Base-by-base conservation (phyloP, 2,113 vertebrate genomes). In the Halichoeres trimaculatus region DNA sequence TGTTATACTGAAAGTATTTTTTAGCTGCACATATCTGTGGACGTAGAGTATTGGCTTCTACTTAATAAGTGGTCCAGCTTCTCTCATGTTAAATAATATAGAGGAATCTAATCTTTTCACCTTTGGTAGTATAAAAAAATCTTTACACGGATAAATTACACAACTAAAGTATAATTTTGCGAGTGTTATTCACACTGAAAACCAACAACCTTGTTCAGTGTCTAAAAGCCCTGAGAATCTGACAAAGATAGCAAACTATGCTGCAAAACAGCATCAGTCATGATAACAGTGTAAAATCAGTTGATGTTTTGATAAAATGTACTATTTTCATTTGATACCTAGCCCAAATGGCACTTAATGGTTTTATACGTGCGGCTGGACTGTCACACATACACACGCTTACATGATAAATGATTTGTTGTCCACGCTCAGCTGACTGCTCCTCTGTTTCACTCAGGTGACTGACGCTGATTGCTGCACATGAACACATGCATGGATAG, bases 371-470 rank as follows among this genome's bases (percentile, higher is more conserved):
- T 5, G 20, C 19, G 24, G 2, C 5, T 23, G 35, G 24, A 52
- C 38, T 19, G 16, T 30, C 40, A 55, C 17, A 64, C 20, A 70
- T 60, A 23, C 19, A 41, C 30, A 58, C n/a, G 54, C 10, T 22
- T 43, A 24, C 52, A 81, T 36, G 85, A 54, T 38, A 56, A 58
- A 85, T 68, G 26, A 74, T 70, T 19, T 69, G 14, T 59, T 72
- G 56, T 50, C 58, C 56, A 64, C 16, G 40, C 70, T 61, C 54
- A 57, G 26, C 55, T 78, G 57, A 64, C 14, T 54, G 19, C 56
- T 54, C 69, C 36, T 62, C 60, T 70, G 36, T 70, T 80, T 64
- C 72, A 65, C 67, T 57, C 75, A 85, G 76, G 76, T 84, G 74
- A 83, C n/a, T 57, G 64, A 41, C 4, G 53, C 68, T 64, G 62